phyloP scores from a whole-genome alignment of 2,113 vertebrate species.

The Motacilla tschutschensis region DNA sequence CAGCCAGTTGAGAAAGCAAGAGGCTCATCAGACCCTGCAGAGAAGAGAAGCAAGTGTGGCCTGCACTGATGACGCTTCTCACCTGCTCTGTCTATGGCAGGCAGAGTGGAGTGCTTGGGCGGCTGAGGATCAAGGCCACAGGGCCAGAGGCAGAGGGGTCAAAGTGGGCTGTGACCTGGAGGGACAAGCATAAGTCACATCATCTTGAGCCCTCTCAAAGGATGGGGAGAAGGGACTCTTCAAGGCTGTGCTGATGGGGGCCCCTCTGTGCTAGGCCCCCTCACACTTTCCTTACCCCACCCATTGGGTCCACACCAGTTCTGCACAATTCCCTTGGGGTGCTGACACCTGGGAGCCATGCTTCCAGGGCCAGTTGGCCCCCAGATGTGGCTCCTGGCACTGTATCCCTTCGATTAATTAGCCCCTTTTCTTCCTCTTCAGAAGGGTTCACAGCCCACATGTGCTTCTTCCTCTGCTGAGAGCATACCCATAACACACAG shows the following conservation, averaged over 20 bases:
- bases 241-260: not conserved
- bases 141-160: not conserved
- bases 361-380: slow-evolving; percentile 35
- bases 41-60: not conserved
- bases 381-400: slow-evolving; percentile 58
- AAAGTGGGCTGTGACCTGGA: not conserved
- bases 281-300: not conserved
- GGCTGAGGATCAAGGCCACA: not conserved
- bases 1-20: not conserved
- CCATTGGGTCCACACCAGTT: not conserved
- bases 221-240: not conserved
- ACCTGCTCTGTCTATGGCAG: fast-evolving
- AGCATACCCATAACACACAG: slow-evolving; percentile 13
- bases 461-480: slow-evolving; percentile 21
- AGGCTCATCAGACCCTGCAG: not conserved
- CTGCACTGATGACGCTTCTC: not conserved
- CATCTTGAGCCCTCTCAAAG: not conserved
- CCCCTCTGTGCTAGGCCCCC: not conserved
- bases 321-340: not conserved
- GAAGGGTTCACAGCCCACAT: slow-evolving; percentile 57
- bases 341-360: not conserved
- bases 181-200: not conserved
- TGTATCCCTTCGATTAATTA: slow-evolving; percentile 51
- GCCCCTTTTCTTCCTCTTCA: slow-evolving; percentile 40
- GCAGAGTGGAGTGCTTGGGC: not conserved